Conservation (phyloP, 2,888 invertebrate species). For the Phaonia tiefii region DNA sequence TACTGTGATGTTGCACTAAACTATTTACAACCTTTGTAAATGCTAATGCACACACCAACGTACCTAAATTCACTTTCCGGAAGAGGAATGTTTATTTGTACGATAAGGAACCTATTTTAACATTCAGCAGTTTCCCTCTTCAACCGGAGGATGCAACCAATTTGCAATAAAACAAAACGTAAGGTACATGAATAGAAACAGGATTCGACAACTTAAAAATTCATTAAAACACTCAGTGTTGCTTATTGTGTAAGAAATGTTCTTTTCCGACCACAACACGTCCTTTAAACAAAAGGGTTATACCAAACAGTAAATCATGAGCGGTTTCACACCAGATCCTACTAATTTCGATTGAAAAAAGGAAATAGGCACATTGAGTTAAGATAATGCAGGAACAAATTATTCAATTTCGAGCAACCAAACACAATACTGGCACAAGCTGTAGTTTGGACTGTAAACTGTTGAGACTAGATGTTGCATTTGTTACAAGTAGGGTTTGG, state of each 20-base stretch:
- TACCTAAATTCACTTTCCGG: background rate
- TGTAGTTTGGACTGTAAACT: too few species aligned
- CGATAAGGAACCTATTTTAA: slow-evolving; percentile 4
- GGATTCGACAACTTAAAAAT: slow-evolving; percentile 10
- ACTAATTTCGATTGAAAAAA: too few species aligned
- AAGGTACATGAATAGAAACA: slow-evolving; percentile 10
- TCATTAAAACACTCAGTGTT: background rate
- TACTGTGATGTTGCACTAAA: background rate
- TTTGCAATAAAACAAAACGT: slow-evolving; percentile 8
- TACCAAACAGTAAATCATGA: too few species aligned
- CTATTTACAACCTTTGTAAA: slow-evolving; percentile 9
- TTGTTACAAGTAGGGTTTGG: too few species aligned
- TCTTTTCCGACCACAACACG: too few species aligned
- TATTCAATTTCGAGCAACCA: too few species aligned
- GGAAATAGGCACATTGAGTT: too few species aligned
- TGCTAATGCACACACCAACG: background rate
- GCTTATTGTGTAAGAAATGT: background rate
- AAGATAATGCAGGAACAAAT: too few species aligned
- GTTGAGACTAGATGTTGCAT: too few species aligned
- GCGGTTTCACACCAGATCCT: too few species aligned
- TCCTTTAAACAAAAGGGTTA: too few species aligned
- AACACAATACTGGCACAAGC: too few species aligned
- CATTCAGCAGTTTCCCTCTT: background rate
- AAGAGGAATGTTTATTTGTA: slow-evolving; percentile 3
- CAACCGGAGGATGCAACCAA: background rate